These are phyloP conservation scores for Cremastobaeus sp. DNA, from an alignment of 2,888 invertebrate species.

Conservation along the genomic window DNA sequence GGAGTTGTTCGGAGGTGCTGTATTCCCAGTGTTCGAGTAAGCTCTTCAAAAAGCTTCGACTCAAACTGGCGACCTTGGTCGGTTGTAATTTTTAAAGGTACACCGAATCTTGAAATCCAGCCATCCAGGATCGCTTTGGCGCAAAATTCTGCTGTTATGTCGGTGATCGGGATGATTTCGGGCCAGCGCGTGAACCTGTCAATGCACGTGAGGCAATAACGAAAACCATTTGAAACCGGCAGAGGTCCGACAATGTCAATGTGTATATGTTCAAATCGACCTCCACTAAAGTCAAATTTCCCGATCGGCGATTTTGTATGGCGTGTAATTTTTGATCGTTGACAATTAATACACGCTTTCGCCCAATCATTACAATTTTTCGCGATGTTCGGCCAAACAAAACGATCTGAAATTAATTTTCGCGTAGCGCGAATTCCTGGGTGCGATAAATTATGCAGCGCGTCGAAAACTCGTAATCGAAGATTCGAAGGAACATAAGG, in stretches of 20 bases:
- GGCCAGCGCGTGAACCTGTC: slow-evolving; percentile 65
- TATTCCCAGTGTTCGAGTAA: background rate
- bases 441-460: slow-evolving; percentile 55
- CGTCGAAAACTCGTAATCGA: background rate
- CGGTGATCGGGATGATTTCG: slow-evolving; percentile 7
- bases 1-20: background rate
- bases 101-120: background rate
- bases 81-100: background rate
- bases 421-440: slow-evolving; percentile 59
- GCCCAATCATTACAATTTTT: slow-evolving; percentile 65
- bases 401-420: slow-evolving; percentile 62
- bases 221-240: slow-evolving; percentile 65
- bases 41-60: slow-evolving; percentile 34
- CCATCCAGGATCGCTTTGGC: background rate
- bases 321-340: background rate
- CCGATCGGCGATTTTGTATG: background rate
- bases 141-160: background rate
- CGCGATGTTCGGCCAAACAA: slow-evolving; percentile 66
- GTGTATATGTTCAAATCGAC: slow-evolving; percentile 75
- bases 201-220: slow-evolving; percentile 71
- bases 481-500: background rate
- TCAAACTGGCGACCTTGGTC: background rate
- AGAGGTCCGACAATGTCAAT: slow-evolving; percentile 77
- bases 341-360: background rate
- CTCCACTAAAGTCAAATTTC: slow-evolving; percentile 9